Evolutionary conservation across 1,140 invertebrate genomes (phyloP), one percentile per base, ranked within the genome.

Genomic region (Brachionus manjavacas): DNA sequence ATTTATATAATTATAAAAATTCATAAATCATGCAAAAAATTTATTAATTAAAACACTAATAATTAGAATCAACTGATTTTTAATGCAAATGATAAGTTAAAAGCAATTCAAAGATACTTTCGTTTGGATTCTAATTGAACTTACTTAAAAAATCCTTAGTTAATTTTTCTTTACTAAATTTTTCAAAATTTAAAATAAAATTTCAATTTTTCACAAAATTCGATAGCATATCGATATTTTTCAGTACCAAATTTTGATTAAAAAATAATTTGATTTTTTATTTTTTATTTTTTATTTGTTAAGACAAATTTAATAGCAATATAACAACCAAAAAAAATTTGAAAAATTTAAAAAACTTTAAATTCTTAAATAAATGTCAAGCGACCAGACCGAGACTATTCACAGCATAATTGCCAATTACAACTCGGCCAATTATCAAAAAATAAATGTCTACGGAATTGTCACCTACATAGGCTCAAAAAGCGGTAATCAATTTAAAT

Each of bases 361-460:
- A 52, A 52, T 52, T 52, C 16, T 14, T 16, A 52, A 52, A 6
- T 52, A n/a, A n/a, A 52, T 60, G 52, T 23, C 52, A 60, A 60
- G 8, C 52, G 20, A 20, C 8, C 66, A 28, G 66, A 68, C 66
- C 7, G 31, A 68, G 28, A 68, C 25, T 35, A 68, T 68, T 39
- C 66, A 68, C n/a, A 68, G 31, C 66, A 68, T 68, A 68, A 39
- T 68, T 68, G 25, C 66, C 66, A 74, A 74, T 31, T 74, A 74
- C 35, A 14, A 74, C 41, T 8, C 70, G 20, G 16, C 14, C 39
- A 74, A 43, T 31, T 74, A 41, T 16, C 31, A 39, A 41, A 74
- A 74, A 74, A 74, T 74, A 74, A 74, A 43, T 41, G 70, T 74
- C 1, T 74, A 43, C 70, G 70, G 70, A 39, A 74, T 74, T 3